Evolutionary conservation across 2,113 vertebrate species (phyloP).

Genomic region (Macrotis lagotis): DNA sequence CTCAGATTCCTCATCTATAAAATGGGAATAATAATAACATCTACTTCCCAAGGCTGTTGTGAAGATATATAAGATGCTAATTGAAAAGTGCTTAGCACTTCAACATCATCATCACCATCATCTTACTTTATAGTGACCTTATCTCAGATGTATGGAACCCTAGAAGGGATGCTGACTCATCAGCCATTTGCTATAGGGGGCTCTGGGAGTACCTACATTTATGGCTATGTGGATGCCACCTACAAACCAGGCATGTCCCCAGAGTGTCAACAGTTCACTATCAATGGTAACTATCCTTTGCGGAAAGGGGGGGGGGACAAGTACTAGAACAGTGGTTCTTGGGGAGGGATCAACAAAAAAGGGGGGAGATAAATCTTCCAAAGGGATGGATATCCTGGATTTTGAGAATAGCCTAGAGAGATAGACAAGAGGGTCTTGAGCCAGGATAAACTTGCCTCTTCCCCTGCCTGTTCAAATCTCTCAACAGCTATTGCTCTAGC

Average conservation of each 20-base stretch:
- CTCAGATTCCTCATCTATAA: background rate
- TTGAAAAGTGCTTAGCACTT: background rate
- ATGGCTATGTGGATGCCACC: constrained; percentile 90
- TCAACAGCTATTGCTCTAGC: constrained; percentile 88
- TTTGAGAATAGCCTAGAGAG: background rate
- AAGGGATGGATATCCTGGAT: background rate
- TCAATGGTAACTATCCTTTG: constrained; percentile 80
- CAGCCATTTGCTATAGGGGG: constrained; percentile 90
- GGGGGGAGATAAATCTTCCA: background rate
- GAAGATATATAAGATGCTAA: background rate
- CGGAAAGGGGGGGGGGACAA: background rate
- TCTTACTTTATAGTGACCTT: background rate
- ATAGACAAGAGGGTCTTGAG: background rate
- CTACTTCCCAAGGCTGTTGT: background rate
- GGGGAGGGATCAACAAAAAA: background rate
- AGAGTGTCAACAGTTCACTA: constrained; percentile 87
- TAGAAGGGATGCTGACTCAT: constrained; percentile 86
- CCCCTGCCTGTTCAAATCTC: constrained; percentile 1
- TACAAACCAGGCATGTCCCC: constrained; percentile 86
- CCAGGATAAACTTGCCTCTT: background rate
- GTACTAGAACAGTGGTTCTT: fast-evolving
- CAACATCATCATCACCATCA: background rate
- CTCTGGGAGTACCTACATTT: constrained; percentile 90
- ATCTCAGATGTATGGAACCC: constrained; percentile 88
- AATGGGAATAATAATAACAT: background rate